phyloP scores from a whole-genome alignment of 2,797 vertebrate genomes.

The Malacoraja senta region DNA sequence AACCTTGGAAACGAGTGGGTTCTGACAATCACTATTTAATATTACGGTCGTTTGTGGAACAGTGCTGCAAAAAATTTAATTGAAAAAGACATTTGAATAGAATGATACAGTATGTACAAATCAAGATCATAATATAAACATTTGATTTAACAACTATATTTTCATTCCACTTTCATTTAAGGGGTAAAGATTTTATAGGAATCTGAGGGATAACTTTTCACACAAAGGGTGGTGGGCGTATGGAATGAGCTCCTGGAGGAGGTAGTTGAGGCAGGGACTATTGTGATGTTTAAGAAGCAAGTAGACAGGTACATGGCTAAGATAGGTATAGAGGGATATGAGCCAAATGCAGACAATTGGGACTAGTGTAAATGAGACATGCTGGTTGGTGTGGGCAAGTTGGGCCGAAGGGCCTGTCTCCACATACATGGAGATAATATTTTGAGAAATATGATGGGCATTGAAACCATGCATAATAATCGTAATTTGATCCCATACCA shows the following conservation, averaged over 20 bases:
- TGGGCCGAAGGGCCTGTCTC: too few relatives aligned
- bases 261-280: too few relatives aligned
- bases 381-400: too few relatives aligned
- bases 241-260: too few relatives aligned
- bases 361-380: too few relatives aligned
- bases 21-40: slow-evolving; percentile 80
- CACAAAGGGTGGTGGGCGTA: too few relatives aligned
- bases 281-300: too few relatives aligned
- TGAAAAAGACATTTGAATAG: slow-evolving; percentile 37
- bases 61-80: slow-evolving; percentile 61
- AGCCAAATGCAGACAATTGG: too few relatives aligned
- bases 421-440: not conserved
- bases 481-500: not conserved
- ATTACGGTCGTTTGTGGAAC: slow-evolving; percentile 97
- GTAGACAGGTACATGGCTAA: too few relatives aligned
- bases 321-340: too few relatives aligned
- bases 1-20: slow-evolving; percentile 68
- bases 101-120: not conserved
- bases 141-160: not conserved
- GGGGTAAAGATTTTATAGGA: too few relatives aligned
- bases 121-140: not conserved
- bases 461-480: not conserved
- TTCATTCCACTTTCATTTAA: not conserved
- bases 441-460: not conserved
- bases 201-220: too few relatives aligned